Base-by-base conservation (phyloP, 2,113 vertebrate genomes). In the Phocoena sinus region DNA sequence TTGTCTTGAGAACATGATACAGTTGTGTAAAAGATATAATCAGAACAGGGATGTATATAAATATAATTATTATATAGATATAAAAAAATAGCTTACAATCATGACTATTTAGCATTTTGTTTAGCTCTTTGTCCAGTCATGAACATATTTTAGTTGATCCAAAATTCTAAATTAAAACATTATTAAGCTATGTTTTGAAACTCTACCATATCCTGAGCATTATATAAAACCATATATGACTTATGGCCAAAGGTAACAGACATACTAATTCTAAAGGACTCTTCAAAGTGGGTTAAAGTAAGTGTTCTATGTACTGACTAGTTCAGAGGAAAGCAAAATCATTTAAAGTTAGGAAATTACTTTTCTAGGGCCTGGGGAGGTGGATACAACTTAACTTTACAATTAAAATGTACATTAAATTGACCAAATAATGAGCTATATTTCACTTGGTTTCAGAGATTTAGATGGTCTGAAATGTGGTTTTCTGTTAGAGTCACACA, bases 351-450 rank as follows among this genome's bases (percentile, higher is more conserved):
- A 80, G 28, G 8, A 3, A 81, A 60, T 67, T 7, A 4, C 4
- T 91, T 86, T n/a, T 80, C 26, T 65, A 38, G 1, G 31, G 0
- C 3, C 2, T 50, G 13, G 5, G 3, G 26, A 1, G 11, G 1
- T 6, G 2, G 63, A 92, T 41, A 33, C 8, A 89, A 28, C 31
- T 83, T 87, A 96, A 53, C 0, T 25, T 41, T 87, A 94, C 33
- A 92, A 77, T 89, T 90, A 79, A 73, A 73, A 80, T 50, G 79
- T 26, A 33, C 14, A 38, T 63, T 53, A 81, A 95, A 60, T 74
- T 76, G 44, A 70, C 1, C 65, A 71, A 80, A 76, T 62, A 14
- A 58, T 65, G n/a, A 84, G 1, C n/a, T 47, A 3, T 1, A 53
- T 80, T 94, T 80, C 21, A 11, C 20, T 91, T 91, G 26, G 7